phyloP scores from a whole-genome alignment of 2,113 vertebrate species.

The Tautogolabrus adspersus region DNA sequence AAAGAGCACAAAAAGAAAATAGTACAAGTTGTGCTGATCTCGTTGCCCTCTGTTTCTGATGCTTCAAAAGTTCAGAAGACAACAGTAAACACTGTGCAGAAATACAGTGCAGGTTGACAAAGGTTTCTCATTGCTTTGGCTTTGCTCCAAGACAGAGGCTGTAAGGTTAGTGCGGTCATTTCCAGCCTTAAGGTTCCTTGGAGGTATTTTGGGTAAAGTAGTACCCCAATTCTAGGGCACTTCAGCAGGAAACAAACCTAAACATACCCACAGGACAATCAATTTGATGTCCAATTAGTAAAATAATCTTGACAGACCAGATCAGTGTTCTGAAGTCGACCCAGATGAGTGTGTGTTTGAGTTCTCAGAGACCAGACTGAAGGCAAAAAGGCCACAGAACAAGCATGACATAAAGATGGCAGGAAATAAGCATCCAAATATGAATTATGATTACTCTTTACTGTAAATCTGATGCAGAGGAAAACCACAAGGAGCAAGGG shows the following conservation, averaged over 20 bases:
- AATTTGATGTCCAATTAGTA: background rate
- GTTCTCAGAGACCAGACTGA: constrained; percentile 45
- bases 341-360: constrained; percentile 35
- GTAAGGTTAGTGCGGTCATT: background rate
- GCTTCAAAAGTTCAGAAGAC: constrained; percentile 23
- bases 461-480: background rate
- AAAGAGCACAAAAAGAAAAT: background rate
- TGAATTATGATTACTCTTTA: background rate
- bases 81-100: constrained; percentile 19
- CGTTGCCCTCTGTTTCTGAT: constrained; percentile 3
- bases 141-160: background rate
- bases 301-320: constrained; percentile 7
- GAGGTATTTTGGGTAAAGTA: background rate
- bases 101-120: background rate
- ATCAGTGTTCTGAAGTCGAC: constrained; percentile 25
- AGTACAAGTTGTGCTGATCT: constrained; percentile 25
- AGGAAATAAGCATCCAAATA: constrained; percentile 7
- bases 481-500: background rate
- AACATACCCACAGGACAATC: background rate
- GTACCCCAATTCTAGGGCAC: background rate
- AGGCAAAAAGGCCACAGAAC: constrained; percentile 24
- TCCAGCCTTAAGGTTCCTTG: background rate
- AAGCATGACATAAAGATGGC: constrained; percentile 31
- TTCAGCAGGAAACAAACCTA: background rate
- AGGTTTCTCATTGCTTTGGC: constrained; percentile 2